These are phyloP conservation scores for Ophioninae sp. DNA, from an alignment of 2,888 invertebrate species.

Conservation along the genomic window DNA sequence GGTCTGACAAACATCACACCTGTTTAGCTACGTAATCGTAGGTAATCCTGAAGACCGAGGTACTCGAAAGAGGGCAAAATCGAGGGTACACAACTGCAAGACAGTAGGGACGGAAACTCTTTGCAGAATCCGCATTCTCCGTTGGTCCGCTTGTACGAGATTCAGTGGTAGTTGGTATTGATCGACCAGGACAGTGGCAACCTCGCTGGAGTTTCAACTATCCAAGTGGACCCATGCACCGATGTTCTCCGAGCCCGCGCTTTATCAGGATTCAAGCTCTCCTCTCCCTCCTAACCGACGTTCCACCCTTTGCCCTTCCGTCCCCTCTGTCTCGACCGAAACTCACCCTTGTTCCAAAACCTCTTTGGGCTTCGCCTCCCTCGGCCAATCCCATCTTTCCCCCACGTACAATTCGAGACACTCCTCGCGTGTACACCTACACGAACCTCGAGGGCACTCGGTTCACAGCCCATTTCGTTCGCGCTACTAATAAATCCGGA, in stretches of 20 bases:
- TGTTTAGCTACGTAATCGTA: background rate
- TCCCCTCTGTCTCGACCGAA: conserved; percentile 6
- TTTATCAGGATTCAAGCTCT: conserved; percentile 62
- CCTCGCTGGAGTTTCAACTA: conserved; percentile 50
- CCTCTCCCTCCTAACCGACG: conserved; percentile 1
- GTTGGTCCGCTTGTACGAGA: conserved; percentile 31
- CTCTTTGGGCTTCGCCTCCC: conserved; percentile 36
- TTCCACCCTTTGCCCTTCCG: conserved; percentile 7
- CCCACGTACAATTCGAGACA: conserved; percentile 13
- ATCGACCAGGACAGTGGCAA: conserved; percentile 50
- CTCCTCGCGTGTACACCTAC: background rate
- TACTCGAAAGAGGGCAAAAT: conserved; percentile 31
- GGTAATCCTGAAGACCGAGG: background rate
- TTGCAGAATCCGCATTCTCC: conserved; percentile 47
- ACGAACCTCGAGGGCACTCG: conserved; percentile 1
- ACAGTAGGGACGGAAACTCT: conserved; percentile 36
- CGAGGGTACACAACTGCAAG: conserved; percentile 9
- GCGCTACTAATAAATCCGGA: conserved; percentile 48
- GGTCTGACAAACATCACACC: background rate
- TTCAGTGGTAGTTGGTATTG: conserved; percentile 60
- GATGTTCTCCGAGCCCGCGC: conserved; percentile 48
- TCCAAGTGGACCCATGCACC: conserved; percentile 61
- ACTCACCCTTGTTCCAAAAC: conserved; percentile 36
- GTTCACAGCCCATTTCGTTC: conserved; percentile 5
- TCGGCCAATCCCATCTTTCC: conserved; percentile 49